These are phyloP conservation scores for Cygnus atratus DNA, from an alignment of 2,113 vertebrate species.

Conservation along the genomic window DNA sequence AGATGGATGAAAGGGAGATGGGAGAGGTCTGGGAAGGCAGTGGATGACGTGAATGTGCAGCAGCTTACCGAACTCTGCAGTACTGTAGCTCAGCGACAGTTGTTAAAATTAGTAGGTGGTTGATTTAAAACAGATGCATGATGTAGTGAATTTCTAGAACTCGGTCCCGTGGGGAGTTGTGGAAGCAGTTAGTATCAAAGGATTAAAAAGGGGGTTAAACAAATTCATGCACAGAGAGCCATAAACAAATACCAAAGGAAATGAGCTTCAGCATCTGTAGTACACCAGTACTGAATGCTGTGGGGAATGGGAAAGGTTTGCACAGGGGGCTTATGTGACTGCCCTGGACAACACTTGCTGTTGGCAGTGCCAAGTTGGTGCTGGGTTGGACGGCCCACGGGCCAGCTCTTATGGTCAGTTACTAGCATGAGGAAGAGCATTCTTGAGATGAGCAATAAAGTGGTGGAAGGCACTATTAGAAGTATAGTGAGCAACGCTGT, in stretches of 20 bases:
- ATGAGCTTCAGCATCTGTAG: neutral
- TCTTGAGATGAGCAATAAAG: neutral
- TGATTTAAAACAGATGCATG: neutral
- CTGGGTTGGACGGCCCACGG: neutral
- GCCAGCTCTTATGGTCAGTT: neutral
- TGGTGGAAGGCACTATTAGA: neutral
- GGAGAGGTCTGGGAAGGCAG: neutral
- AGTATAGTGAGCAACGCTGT: neutral
- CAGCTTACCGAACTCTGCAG: neutral
- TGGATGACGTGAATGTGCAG: neutral
- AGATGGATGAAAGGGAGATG: neutral
- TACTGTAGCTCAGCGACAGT: neutral
- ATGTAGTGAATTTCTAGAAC: neutral
- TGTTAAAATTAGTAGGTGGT: neutral
- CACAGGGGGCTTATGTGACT: fast-evolving
- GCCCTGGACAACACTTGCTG: neutral
- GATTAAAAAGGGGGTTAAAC: neutral
- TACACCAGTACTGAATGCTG: neutral
- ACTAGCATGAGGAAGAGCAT: neutral
- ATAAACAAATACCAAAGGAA: neutral
- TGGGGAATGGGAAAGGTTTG: neutral
- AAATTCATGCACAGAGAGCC: neutral
- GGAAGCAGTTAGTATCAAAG: neutral
- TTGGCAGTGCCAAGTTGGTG: neutral
- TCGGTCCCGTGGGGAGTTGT: neutral